phyloP scores from a whole-genome alignment of 1,140 invertebrate species.

The Oncopodura yosiiana region DNA sequence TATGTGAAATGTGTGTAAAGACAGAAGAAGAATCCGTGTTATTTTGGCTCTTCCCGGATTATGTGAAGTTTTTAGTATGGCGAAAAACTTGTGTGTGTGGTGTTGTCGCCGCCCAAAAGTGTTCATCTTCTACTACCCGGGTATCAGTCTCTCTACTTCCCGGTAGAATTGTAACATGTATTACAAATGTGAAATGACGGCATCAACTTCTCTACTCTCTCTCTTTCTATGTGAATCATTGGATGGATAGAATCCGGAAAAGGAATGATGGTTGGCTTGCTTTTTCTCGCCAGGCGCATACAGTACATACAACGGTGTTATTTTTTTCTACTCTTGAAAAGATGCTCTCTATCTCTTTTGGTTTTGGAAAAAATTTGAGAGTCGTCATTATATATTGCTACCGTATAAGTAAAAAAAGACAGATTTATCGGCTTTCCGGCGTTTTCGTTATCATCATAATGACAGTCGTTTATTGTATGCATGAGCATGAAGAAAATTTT shows the following conservation, averaged over 20 bases:
- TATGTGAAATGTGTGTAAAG: too few species aligned
- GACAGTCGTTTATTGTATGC: conserved; percentile 14
- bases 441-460: conserved; percentile 7
- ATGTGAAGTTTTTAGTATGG: too few species aligned
- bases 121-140: background rate
- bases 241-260: background rate
- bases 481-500: conserved; percentile 7
- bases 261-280: too few species aligned
- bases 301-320: too few species aligned
- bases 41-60: conserved; percentile 14
- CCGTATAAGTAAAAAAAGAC: background rate
- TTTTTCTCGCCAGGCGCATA: too few species aligned
- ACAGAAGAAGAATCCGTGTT: too few species aligned
- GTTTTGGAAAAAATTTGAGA: conserved; percentile 12
- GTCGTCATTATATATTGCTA: conserved; percentile 2
- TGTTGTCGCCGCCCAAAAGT: conserved; percentile 14
- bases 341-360: conserved; percentile 9
- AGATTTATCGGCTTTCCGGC: conserved; percentile 20
- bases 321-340: too few species aligned
- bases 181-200: conserved; percentile 7
- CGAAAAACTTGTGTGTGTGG: too few species aligned
- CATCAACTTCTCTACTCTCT: conserved; percentile 8
- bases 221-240: conserved; percentile 1
- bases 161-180: conserved; percentile 1
- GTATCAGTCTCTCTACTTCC: conserved; percentile 11